Percentiles rank a stretch among this genome's conserved stretches.
Conservation (phyloP, 1,140 invertebrate species). For the Neuroterus valhalla region DNA sequence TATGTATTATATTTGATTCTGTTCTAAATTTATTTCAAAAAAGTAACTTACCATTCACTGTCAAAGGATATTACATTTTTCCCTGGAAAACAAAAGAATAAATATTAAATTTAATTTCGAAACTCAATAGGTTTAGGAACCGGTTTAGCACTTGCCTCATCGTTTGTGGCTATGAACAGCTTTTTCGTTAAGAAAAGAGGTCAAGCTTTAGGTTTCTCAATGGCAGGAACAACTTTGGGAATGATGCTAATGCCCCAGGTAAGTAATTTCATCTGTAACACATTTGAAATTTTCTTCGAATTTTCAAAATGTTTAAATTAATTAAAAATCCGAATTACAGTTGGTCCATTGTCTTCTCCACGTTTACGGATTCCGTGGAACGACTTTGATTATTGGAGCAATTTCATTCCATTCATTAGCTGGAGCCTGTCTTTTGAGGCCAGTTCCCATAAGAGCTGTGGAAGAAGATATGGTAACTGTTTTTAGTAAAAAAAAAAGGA, state of each 20-base stretch:
- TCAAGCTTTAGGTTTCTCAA: slow-evolving; percentile 84
- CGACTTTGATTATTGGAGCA: slow-evolving; percentile 81
- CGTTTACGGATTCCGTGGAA: slow-evolving; percentile 66
- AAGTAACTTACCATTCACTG: too few relatives aligned
- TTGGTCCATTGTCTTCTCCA: slow-evolving; percentile 52
- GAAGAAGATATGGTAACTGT: neutral
- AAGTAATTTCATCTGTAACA: slow-evolving; percentile 13
- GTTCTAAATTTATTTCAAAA: too few relatives aligned
- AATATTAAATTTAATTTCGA: neutral
- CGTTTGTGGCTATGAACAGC: slow-evolving; percentile 84
- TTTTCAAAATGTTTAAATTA: neutral
- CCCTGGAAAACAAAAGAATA: too few relatives aligned
- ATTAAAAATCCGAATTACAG: slow-evolving; percentile 37
- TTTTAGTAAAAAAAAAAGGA: slow-evolving; percentile 5
- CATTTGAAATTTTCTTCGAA: neutral
- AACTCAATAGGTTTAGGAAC: slow-evolving; percentile 79
- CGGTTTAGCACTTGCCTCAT: slow-evolving; percentile 81
- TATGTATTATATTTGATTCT: too few relatives aligned
- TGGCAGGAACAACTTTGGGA: slow-evolving; percentile 85
- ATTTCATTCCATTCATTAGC: slow-evolving; percentile 80
- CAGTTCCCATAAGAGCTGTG: slow-evolving; percentile 63
- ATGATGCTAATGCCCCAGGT: slow-evolving; percentile 85
- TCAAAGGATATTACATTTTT: too few relatives aligned
- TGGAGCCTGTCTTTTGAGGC: slow-evolving; percentile 81
- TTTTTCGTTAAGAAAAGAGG: slow-evolving; percentile 84